A percentile compares a stretch with the other conserved stretches of the same genome.
Evolutionary conservation across 64 coral and sea anemone genomes (phyloP).

Genomic region (Actinia equina): DNA sequence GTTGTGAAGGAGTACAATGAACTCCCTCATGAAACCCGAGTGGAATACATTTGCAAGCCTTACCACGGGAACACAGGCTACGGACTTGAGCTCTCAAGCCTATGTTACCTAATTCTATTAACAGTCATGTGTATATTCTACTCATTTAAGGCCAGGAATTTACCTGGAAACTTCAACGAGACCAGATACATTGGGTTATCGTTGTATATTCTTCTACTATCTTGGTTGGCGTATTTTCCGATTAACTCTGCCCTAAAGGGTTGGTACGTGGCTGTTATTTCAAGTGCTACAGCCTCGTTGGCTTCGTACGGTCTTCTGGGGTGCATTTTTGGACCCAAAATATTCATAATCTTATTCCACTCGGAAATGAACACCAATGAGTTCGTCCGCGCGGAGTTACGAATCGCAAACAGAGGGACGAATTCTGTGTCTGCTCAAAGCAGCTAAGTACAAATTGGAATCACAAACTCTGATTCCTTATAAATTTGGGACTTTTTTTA

Average conservation of each 20-base stretch:
- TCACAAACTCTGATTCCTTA: too few relatives aligned
- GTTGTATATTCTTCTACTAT: constrained; percentile 64
- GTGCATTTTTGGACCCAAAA: constrained; percentile 76
- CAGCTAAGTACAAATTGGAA: background rate
- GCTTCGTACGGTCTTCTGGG: constrained; percentile 49
- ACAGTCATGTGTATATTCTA: constrained; percentile 60
- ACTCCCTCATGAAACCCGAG: background rate
- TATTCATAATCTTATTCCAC: constrained; percentile 63
- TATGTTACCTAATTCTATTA: constrained; percentile 14
- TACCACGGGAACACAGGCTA: constrained; percentile 16
- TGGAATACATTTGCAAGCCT: constrained; percentile 31
- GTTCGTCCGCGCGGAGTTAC: constrained; percentile 52
- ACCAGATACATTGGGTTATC: constrained; percentile 74
- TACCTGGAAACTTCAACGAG: constrained; percentile 84
- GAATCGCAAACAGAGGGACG: constrained; percentile 26
- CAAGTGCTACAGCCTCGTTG: constrained; percentile 61
- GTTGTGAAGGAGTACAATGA: constrained; percentile 1
- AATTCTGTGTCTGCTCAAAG: constrained; percentile 29
- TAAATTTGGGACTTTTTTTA: too few relatives aligned
- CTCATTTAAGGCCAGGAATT: constrained; percentile 66
- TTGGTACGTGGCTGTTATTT: constrained; percentile 60
- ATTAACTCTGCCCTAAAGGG: constrained; percentile 46
- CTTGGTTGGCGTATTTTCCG: constrained; percentile 64
- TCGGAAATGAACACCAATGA: constrained; percentile 63
- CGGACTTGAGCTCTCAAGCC: constrained; percentile 10